Evolutionary conservation across 2,888 invertebrate genomes (phyloP).

Genomic region (Alviniconcha strummeri): DNA sequence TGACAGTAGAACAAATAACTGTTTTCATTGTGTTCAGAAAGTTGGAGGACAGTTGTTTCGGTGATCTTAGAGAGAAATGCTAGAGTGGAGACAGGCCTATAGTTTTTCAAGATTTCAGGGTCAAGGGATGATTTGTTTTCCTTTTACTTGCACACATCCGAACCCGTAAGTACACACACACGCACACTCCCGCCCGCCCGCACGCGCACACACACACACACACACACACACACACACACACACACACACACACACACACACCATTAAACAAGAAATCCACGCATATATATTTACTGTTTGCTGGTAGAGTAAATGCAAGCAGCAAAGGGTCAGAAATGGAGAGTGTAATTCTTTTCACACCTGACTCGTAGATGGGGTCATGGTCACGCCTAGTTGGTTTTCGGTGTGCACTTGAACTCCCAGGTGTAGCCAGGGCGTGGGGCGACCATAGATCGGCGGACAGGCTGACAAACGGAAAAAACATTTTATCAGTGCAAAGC

Average conservation of each 20-base stretch:
- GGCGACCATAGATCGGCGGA: slow-evolving; percentile 21
- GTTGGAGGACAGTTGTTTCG: too few species aligned
- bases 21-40: too few species aligned
- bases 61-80: too few species aligned
- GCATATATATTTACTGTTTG: neutral
- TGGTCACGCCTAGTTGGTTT: slow-evolving; percentile 9
- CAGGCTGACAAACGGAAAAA: neutral
- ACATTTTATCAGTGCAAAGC: neutral
- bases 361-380: neutral
- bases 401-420: slow-evolving; percentile 23
- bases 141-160: neutral
- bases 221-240: slow-evolving; percentile 2
- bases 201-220: neutral
- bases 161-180: neutral
- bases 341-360: neutral
- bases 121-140: too few species aligned
- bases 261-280: neutral
- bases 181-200: too few species aligned
- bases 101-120: too few species aligned
- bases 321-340: neutral
- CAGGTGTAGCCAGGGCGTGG: slow-evolving; percentile 38
- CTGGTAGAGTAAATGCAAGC: neutral
- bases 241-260: neutral
- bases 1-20: too few species aligned
- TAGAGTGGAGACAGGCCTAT: too few species aligned